These are phyloP conservation scores for Pseudochirops corinnae DNA, from an alignment of 2,797 vertebrate species.

Conservation along the genomic window DNA sequence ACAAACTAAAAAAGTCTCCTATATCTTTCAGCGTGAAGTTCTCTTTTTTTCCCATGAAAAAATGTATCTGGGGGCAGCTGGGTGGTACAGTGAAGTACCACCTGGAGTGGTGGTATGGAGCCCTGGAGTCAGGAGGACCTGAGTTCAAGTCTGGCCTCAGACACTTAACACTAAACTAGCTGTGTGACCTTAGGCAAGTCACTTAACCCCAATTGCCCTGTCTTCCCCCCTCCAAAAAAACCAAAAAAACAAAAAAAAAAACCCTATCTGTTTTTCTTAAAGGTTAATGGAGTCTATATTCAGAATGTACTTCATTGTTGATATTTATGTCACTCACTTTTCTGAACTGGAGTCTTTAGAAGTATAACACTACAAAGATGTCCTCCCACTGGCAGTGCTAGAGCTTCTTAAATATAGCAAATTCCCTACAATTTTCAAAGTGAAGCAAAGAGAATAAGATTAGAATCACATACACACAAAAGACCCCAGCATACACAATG, in stretches of 20 bases:
- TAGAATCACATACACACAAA: background rate
- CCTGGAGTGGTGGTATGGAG: too few species aligned
- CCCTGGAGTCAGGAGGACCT: too few species aligned
- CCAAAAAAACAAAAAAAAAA: too few species aligned
- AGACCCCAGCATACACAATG: background rate
- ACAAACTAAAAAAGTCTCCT: background rate
- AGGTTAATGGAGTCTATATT: background rate
- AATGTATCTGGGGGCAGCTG: background rate
- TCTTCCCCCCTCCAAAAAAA: too few species aligned
- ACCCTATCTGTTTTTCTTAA: background rate
- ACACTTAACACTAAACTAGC: too few species aligned
- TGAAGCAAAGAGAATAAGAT: constrained; percentile 3
- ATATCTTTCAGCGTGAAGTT: background rate
- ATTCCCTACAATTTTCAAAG: background rate
- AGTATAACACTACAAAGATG: background rate
- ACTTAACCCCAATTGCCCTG: too few species aligned
- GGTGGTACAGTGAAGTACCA: too few species aligned
- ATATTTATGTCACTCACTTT: background rate
- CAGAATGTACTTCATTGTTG: background rate
- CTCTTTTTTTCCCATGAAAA: background rate
- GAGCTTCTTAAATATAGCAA: background rate
- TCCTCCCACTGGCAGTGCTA: background rate
- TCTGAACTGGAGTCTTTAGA: background rate
- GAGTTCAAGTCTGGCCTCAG: too few species aligned
- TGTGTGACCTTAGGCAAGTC: too few species aligned